phyloP scores from a whole-genome alignment of 2,113 vertebrate species.

The Enhydra lutris region DNA sequence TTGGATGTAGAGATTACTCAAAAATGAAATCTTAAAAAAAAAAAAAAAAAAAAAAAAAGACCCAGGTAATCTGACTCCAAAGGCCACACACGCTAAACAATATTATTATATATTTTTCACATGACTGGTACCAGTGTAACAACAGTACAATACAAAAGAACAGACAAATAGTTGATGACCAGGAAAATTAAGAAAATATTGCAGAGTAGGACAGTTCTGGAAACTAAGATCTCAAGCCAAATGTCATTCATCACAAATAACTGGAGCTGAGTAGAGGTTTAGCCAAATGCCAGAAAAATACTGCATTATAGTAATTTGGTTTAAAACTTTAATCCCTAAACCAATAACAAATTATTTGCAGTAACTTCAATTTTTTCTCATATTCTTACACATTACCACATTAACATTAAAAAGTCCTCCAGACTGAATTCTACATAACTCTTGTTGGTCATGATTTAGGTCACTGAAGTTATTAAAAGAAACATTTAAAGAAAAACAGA shows the following conservation, averaged over 20 bases:
- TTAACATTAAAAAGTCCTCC: background rate
- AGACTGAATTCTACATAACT: background rate
- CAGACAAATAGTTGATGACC: background rate
- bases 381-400: background rate
- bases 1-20: background rate
- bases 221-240: background rate
- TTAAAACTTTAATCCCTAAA: background rate
- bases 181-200: background rate
- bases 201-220: background rate
- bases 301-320: background rate
- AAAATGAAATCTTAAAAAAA: background rate
- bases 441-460: slow-evolving; percentile 5
- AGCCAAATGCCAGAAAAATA: background rate
- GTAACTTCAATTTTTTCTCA: background rate
- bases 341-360: background rate
- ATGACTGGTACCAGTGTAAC: background rate
- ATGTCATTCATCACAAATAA: background rate
- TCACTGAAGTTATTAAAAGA: background rate
- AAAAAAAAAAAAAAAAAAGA: background rate
- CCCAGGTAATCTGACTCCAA: background rate
- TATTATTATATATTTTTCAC: slow-evolving; percentile 8
- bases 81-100: background rate
- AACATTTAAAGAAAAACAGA: slow-evolving; percentile 20
- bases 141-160: background rate
- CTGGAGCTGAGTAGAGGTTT: background rate